Evolutionary conservation across 2,113 vertebrate species (phyloP).

Genomic region (Stictonetta naevosa): DNA sequence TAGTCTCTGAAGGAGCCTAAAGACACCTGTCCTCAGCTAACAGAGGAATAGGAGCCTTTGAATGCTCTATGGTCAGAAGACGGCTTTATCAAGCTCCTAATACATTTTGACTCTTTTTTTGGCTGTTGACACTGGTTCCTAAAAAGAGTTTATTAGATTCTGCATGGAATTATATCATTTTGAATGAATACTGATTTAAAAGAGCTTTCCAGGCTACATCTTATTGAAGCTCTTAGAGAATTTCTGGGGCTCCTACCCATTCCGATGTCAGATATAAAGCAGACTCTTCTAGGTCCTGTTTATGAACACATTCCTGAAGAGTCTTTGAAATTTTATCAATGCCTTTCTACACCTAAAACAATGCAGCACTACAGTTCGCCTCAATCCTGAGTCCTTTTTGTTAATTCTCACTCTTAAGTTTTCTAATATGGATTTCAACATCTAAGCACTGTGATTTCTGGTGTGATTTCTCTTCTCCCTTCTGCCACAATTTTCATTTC

Average conservation of each 20-base stretch:
- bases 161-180: neutral
- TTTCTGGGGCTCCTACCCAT: neutral
- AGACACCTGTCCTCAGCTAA: neutral
- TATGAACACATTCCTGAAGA: neutral
- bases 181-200: neutral
- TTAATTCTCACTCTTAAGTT: neutral
- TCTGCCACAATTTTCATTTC: neutral
- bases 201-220: neutral
- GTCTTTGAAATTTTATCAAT: neutral
- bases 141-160: neutral
- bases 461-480: neutral
- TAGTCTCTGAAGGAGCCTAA: neutral
- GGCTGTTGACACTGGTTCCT: neutral
- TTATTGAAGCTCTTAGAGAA: neutral
- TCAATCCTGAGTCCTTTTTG: neutral
- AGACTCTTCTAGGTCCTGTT: neutral
- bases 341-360: neutral
- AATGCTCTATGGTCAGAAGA: fast-evolving
- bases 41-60: neutral
- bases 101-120: neutral
- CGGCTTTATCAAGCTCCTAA: neutral
- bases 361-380: neutral
- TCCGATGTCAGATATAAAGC: neutral
- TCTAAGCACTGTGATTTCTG: neutral
- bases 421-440: neutral